A percentile compares a stretch with the other conserved stretches of the same genome.
These are phyloP conservation scores for Drosophila setifemur DNA, from an alignment of 1,140 invertebrate species.

Conservation along the genomic window DNA sequence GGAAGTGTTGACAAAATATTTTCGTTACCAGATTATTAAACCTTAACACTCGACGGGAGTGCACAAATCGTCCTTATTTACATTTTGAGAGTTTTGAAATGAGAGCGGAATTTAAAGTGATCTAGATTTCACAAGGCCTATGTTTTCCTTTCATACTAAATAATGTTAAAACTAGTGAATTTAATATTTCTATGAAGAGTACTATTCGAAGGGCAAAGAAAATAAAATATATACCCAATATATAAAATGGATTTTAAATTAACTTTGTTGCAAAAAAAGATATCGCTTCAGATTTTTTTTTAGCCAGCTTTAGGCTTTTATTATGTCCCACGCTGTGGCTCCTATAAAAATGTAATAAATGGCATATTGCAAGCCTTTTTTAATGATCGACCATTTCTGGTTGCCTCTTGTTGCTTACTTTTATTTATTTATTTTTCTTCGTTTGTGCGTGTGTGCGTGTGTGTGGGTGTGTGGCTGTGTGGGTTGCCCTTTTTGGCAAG, in stretches of 20 bases:
- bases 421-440: neutral
- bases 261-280: neutral
- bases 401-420: constrained; percentile 20
- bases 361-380: constrained; percentile 69
- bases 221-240: too few species aligned
- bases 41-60: constrained; percentile 10
- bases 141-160: too few species aligned
- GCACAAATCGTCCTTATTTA: neutral
- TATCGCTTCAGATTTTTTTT: constrained; percentile 15
- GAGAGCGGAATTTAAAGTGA: neutral
- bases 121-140: too few species aligned
- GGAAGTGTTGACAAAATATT: constrained; percentile 52
- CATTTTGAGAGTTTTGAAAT: neutral
- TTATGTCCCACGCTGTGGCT: constrained; percentile 28
- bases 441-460: constrained; percentile 2
- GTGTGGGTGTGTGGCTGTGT: neutral
- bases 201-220: too few species aligned
- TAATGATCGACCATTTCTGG: constrained; percentile 63
- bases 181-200: too few species aligned
- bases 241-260: too few species aligned
- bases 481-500: constrained; percentile 36
- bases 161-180: too few species aligned
- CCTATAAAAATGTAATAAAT: constrained; percentile 69
- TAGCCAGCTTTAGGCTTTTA: constrained; percentile 17
- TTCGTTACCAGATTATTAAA: constrained; percentile 30